Evolutionary conservation across 2,797 vertebrate genomes (phyloP).

Genomic region (Moxostoma hubbsi): DNA sequence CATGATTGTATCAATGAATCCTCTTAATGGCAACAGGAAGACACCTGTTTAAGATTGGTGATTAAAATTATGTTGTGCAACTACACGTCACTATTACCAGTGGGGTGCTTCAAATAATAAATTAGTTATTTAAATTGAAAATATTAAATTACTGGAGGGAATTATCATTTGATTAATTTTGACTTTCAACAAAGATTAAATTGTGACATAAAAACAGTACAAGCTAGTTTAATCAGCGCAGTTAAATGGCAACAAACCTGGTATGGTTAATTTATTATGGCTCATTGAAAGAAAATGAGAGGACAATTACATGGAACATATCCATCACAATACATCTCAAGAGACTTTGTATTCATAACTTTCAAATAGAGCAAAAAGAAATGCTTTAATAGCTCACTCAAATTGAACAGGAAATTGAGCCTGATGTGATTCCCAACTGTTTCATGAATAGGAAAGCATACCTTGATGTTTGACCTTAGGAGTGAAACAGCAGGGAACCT

Average conservation of each 20-base stretch:
- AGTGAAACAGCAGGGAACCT: background rate
- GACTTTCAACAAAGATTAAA: constrained; percentile 33
- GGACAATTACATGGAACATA: background rate
- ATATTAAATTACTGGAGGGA: constrained; percentile 39
- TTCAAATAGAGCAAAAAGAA: constrained; percentile 31
- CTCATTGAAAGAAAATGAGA: background rate
- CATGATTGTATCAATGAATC: background rate
- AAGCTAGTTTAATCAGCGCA: constrained; percentile 37
- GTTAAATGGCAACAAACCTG: constrained; percentile 7
- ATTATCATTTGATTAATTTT: constrained; percentile 48
- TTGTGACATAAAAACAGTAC: background rate
- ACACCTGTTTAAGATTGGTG: background rate
- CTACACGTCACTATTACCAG: constrained; percentile 23
- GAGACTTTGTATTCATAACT: background rate
- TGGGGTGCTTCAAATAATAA: constrained; percentile 30
- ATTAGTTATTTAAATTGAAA: background rate
- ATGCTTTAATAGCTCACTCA: constrained; percentile 37
- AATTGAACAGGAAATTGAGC: constrained; percentile 18
- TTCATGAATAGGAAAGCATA: constrained; percentile 29
- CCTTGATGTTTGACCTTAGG: constrained; percentile 5
- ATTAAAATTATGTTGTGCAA: constrained; percentile 1
- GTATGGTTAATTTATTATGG: constrained; percentile 13
- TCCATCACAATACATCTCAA: constrained; percentile 2
- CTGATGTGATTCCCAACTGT: constrained; percentile 3
- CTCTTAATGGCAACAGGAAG: background rate